phyloP scores from a whole-genome alignment of 1,140 invertebrate genomes.

The Probaryconus sp. region DNA sequence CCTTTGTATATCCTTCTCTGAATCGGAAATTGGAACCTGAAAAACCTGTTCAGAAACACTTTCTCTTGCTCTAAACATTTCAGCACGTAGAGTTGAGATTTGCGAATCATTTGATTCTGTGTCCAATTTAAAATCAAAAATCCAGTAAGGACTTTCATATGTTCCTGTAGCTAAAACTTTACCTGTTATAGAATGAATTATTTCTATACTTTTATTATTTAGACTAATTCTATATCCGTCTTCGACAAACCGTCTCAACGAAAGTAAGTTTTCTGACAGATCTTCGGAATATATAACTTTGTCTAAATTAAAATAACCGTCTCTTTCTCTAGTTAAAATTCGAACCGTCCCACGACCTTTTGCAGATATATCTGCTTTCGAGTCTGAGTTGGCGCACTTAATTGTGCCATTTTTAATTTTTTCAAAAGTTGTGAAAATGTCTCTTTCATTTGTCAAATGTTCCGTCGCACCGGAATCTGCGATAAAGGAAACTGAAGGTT shows the following conservation, averaged over 20 bases:
- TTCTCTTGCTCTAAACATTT: too few relatives aligned
- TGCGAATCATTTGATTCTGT: too few relatives aligned
- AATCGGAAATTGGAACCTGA: too few relatives aligned
- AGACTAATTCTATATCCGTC: constrained; percentile 24
- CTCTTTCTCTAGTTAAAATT: background rate
- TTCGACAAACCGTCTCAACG: constrained; percentile 38
- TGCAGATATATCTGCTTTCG: constrained; percentile 27
- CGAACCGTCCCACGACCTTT: constrained; percentile 34
- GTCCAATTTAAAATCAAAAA: too few relatives aligned
- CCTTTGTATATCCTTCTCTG: too few relatives aligned
- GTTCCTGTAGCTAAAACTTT: too few relatives aligned
- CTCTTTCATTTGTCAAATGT: constrained; percentile 43
- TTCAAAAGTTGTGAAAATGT: constrained; percentile 33
- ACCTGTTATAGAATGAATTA: too few relatives aligned
- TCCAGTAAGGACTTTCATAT: too few relatives aligned
- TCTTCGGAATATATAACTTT: constrained; percentile 17
- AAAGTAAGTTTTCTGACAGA: constrained; percentile 38
- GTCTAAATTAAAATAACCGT: constrained; percentile 1
- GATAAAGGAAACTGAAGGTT: constrained; percentile 25
- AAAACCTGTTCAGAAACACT: too few relatives aligned
- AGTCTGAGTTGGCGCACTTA: constrained; percentile 49
- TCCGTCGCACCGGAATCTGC: constrained; percentile 55
- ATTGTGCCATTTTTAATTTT: constrained; percentile 18
- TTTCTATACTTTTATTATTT: constrained; percentile 26
- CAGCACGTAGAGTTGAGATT: too few relatives aligned